Evolutionary conservation across 1,140 invertebrate species (phyloP).

Genomic region (Drosophila arizonae): DNA sequence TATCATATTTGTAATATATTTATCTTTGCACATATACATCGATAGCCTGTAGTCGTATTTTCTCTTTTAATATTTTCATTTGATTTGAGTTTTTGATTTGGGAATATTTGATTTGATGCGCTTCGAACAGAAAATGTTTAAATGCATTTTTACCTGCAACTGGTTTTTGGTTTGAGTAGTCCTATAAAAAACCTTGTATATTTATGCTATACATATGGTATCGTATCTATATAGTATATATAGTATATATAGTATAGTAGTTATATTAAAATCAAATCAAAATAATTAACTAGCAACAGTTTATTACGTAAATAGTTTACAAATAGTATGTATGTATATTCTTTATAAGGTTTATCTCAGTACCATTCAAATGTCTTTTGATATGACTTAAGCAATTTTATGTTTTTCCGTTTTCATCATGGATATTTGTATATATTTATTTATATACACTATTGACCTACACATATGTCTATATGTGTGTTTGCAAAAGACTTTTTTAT

Average conservation of each 20-base stretch:
- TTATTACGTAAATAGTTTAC: slow-evolving; percentile 71
- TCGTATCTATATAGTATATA: neutral
- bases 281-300: slow-evolving; percentile 53
- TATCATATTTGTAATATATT: slow-evolving; percentile 36
- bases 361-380: slow-evolving; percentile 77
- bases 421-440: slow-evolving; percentile 16
- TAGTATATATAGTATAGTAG: neutral
- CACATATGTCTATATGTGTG: neutral
- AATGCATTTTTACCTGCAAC: slow-evolving; percentile 73
- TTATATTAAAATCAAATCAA: slow-evolving; percentile 7
- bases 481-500: neutral
- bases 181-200: slow-evolving; percentile 32
- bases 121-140: slow-evolving; percentile 53
- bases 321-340: slow-evolving; percentile 51
- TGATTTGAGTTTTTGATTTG: slow-evolving; percentile 71
- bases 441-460: slow-evolving; percentile 2
- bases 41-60: slow-evolving; percentile 34
- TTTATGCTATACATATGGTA: slow-evolving; percentile 23
- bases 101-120: slow-evolving; percentile 30
- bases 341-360: slow-evolving; percentile 58
- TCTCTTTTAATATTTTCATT: slow-evolving; percentile 47
- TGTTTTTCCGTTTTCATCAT: slow-evolving; percentile 25
- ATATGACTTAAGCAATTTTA: slow-evolving; percentile 79
- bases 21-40: slow-evolving; percentile 41
- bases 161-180: slow-evolving; percentile 20